Percentiles rank a stretch among this genome's conserved stretches.
These are phyloP conservation scores for Sebastes reedi DNA, from an alignment of 2,797 vertebrate species.

Conservation along the genomic window DNA sequence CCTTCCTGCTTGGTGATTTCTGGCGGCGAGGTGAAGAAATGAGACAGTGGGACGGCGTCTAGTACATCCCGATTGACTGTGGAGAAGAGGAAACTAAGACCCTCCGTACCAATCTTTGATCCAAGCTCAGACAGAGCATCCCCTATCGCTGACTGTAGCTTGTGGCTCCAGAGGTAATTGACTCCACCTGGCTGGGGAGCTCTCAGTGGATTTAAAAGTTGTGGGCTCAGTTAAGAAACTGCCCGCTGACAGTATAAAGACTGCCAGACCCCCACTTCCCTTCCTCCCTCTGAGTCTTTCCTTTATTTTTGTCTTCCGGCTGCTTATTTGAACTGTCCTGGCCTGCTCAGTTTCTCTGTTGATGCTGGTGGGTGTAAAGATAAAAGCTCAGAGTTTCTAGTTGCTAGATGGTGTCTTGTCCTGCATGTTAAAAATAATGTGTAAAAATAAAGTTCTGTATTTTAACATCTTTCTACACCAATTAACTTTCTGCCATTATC, in stretches of 20 bases:
- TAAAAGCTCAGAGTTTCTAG: background rate
- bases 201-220: constrained; percentile 26
- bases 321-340: background rate
- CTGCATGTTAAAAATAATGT: background rate
- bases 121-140: background rate
- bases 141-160: background rate
- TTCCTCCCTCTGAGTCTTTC: background rate
- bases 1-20: background rate
- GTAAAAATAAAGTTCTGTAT: background rate
- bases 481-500: background rate
- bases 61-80: background rate
- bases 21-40: constrained; percentile 24
- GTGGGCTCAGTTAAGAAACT: background rate
- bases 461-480: background rate
- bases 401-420: background rate
- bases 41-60: background rate
- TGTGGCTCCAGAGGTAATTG: constrained; percentile 20
- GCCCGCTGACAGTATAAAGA: constrained; percentile 13
- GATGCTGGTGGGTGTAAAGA: background rate
- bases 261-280: background rate
- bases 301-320: background rate
- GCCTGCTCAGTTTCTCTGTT: background rate
- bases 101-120: constrained; percentile 17
- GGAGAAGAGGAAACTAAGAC: background rate
- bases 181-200: constrained; percentile 2